phyloP scores from a whole-genome alignment of 1,140 invertebrate species.

The Mercenaria mercenaria region DNA sequence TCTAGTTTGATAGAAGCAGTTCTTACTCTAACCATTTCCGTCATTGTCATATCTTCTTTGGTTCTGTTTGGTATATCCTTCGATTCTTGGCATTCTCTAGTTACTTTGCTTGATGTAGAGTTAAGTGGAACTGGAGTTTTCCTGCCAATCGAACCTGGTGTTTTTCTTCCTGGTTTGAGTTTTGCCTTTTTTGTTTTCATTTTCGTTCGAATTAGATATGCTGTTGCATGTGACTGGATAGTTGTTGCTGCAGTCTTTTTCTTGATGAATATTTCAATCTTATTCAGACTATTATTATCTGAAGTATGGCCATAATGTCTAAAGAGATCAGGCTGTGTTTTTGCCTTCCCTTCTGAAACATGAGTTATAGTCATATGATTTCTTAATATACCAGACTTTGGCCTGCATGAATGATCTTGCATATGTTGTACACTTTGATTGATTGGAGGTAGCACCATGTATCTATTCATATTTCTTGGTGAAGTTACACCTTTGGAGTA shows the following conservation, averaged over 20 bases:
- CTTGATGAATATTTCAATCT: conserved; percentile 49
- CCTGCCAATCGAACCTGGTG: background rate
- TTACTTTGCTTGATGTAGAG: conserved; percentile 12
- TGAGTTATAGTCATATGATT: background rate
- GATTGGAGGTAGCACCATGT: conserved; percentile 35
- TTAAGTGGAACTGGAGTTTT: background rate
- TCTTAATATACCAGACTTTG: conserved; percentile 10
- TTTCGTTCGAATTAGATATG: conserved; percentile 30
- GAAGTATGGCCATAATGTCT: background rate
- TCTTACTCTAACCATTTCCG: conserved; percentile 36
- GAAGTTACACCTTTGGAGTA: background rate
- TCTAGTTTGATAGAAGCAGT: conserved; percentile 61
- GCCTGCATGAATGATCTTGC: background rate
- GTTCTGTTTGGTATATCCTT: background rate
- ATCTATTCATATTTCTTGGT: background rate
- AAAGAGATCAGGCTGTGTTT: conserved; percentile 45
- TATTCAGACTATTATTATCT: background rate
- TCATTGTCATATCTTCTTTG: conserved; percentile 36
- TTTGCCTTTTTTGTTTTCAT: background rate
- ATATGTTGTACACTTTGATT: background rate
- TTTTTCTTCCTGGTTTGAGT: background rate
- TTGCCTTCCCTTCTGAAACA: conserved; percentile 23
- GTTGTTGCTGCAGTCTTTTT: conserved; percentile 32
- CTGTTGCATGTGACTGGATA: conserved; percentile 46
- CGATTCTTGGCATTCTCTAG: background rate